phyloP scores from a whole-genome alignment of 2,888 invertebrate genomes.

The Synergus itoensis region DNA sequence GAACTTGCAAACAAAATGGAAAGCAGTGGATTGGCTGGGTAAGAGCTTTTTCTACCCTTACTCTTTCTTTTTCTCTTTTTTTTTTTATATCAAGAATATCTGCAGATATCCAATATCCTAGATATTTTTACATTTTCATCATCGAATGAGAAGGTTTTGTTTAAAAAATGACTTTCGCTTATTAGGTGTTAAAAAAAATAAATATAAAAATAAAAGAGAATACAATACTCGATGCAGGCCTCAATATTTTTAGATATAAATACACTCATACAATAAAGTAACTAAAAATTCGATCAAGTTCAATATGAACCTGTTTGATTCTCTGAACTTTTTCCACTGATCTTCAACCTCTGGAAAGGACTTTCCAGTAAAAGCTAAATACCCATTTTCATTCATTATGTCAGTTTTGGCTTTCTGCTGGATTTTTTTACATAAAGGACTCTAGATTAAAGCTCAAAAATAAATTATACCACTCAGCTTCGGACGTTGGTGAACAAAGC shows the following conservation, averaged over 20 bases:
- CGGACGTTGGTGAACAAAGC: not conserved
- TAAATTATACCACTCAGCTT: not conserved
- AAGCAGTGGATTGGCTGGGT: constrained; percentile 97
- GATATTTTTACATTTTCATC: not conserved
- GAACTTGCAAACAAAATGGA: constrained; percentile 98
- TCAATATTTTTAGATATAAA: not conserved
- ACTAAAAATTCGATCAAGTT: not conserved
- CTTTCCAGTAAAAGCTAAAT: not conserved
- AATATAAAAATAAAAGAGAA: too few species aligned
- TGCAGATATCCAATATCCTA: not conserved
- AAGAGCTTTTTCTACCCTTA: constrained; percentile 70
- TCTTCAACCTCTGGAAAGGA: not conserved
- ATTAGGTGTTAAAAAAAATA: not conserved
- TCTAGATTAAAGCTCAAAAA: not conserved
- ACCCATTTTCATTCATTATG: not conserved
- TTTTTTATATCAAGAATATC: not conserved
- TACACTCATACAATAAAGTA: not conserved
- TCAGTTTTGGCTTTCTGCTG: not conserved
- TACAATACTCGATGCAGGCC: not conserved
- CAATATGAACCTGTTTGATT: not conserved
- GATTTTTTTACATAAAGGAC: not conserved
- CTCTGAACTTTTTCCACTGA: not conserved
- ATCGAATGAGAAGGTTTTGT: too few species aligned
- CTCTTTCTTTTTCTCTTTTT: not conserved
- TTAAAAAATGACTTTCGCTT: too few species aligned